A percentile compares a stretch with the other conserved stretches of the same genome.
Conservation (phyloP, 2,113 vertebrate genomes). For the Oreochromis niloticus region DNA sequence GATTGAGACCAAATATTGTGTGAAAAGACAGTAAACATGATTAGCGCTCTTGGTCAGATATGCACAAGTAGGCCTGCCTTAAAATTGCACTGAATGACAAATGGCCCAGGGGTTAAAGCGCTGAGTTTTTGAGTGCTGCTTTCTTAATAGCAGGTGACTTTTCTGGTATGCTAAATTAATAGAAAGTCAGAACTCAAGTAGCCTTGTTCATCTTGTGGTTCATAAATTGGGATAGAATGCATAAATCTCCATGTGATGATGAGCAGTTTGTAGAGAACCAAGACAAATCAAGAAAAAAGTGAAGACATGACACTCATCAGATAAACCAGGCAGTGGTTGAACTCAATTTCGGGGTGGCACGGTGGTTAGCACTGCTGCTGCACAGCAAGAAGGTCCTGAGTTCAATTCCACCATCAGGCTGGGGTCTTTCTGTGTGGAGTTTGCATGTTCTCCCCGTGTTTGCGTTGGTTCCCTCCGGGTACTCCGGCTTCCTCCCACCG, state of each 20-base stretch:
- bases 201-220: not conserved
- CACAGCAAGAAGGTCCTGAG: too few relatives aligned
- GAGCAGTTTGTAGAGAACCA: not conserved
- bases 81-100: not conserved
- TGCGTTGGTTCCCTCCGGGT: too few relatives aligned
- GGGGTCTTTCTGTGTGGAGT: too few relatives aligned
- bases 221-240: not conserved
- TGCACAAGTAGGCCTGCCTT: not conserved
- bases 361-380: too few relatives aligned
- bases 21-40: not conserved
- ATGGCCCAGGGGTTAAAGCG: not conserved
- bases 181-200: not conserved
- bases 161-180: not conserved
- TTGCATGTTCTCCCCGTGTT: too few relatives aligned
- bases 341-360: not conserved
- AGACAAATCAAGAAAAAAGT: not conserved
- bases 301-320: not conserved
- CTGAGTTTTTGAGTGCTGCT: not conserved
- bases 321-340: not conserved
- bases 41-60: not conserved
- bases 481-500: too few relatives aligned
- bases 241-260: not conserved
- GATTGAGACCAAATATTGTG: not conserved
- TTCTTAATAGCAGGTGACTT: not conserved
- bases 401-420: too few relatives aligned